phyloP scores from a whole-genome alignment of 2,888 invertebrate species.

The Hirtodrosophila duncani region DNA sequence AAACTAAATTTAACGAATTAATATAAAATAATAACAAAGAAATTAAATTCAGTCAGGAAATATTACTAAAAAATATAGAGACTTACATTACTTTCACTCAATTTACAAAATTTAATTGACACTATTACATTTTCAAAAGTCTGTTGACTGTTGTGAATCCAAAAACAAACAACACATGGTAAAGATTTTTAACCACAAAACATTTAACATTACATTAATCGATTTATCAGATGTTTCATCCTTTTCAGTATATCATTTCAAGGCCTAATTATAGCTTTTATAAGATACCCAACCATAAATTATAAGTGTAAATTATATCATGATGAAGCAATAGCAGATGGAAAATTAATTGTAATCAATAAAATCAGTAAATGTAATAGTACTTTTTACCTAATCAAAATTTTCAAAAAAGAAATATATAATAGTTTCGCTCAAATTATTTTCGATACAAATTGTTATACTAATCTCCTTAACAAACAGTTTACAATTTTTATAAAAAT shows the following conservation, averaged over 20 bases:
- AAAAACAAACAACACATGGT: not conserved
- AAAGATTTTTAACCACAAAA: conserved; percentile 5
- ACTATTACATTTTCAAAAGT: not conserved
- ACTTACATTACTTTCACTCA: not conserved
- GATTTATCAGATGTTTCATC: conserved; percentile 1
- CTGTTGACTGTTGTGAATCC: not conserved
- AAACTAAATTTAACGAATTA: conserved; percentile 2
- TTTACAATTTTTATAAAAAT: not conserved
- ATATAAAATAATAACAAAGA: not conserved
- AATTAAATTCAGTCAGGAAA: not conserved
- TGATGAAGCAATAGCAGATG: not conserved
- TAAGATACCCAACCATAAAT: conserved; percentile 3
- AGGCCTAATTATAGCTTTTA: conserved; percentile 5
- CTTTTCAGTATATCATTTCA: conserved; percentile 2
- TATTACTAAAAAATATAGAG: not conserved
- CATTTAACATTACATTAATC: conserved; percentile 3
- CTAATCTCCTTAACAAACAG: not conserved
- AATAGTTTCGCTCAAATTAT: too few species aligned
- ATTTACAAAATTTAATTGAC: not conserved
- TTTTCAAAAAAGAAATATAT: too few species aligned
- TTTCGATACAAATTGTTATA: not conserved
- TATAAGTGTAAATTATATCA: not conserved
- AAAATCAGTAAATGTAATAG: not conserved
- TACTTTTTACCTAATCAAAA: too few species aligned
- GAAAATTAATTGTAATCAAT: not conserved